phyloP scores from a whole-genome alignment of 2,113 vertebrate species.

The Ovibos moschatus region DNA sequence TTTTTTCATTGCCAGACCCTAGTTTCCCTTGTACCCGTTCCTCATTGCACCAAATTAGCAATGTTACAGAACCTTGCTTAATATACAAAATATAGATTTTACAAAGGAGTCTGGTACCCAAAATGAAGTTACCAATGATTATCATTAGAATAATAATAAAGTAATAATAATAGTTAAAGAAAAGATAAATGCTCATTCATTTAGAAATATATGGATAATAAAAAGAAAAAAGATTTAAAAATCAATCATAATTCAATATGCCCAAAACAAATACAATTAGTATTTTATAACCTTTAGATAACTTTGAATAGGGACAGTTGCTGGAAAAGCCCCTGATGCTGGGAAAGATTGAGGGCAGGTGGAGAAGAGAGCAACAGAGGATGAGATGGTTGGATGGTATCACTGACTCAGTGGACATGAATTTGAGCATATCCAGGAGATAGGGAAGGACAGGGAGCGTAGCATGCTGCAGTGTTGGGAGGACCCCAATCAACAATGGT shows the following conservation, averaged over 20 bases:
- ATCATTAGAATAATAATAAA: constrained; percentile 3
- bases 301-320: background rate
- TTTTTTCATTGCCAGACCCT: background rate
- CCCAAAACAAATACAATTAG: background rate
- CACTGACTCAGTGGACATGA: background rate
- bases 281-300: background rate
- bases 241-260: background rate
- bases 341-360: background rate
- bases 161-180: background rate
- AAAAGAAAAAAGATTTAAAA: background rate
- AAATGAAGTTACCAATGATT: background rate
- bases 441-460: background rate
- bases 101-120: background rate
- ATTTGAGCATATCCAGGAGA: background rate
- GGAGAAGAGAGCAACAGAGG: background rate
- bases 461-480: background rate
- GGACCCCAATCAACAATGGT: background rate
- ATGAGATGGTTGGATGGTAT: background rate
- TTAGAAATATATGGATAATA: background rate
- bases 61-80: background rate
- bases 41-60: background rate
- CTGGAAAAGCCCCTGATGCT: background rate
- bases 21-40: background rate
- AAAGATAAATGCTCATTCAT: background rate
- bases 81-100: background rate